Conservation (phyloP, 92 coral and sea anemone species). For the Galaxea fascicularis region DNA sequence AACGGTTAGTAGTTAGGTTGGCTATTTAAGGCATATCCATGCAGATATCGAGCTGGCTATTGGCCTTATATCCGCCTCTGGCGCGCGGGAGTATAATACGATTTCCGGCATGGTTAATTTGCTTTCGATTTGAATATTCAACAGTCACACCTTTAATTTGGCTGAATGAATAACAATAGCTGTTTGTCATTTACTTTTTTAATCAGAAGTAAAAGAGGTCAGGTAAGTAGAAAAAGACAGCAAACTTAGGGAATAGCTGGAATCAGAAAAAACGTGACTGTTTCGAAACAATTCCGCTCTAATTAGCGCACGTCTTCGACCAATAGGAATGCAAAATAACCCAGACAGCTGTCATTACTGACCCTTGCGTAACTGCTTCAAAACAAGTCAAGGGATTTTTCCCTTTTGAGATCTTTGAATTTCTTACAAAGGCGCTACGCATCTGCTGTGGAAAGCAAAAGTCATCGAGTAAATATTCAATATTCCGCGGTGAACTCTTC, state of each 20-base stretch:
- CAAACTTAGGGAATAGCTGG: background rate
- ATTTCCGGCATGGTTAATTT: constrained; percentile 14
- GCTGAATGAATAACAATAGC: background rate
- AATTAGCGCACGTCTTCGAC: background rate
- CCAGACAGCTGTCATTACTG: background rate
- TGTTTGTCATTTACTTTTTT: background rate
- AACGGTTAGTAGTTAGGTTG: background rate
- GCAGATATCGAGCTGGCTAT: background rate
- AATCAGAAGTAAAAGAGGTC: background rate
- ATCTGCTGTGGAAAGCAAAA: background rate
- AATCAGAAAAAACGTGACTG: background rate
- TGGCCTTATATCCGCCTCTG: background rate
- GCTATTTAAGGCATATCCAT: background rate
- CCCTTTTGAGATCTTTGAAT: constrained; percentile 12
- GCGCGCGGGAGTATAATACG: background rate
- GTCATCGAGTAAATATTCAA: background rate
- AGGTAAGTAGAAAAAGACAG: too few species aligned
- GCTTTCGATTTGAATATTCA: background rate
- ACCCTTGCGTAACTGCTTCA: constrained; percentile 24
- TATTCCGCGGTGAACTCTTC: background rate
- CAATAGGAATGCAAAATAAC: constrained; percentile 15
- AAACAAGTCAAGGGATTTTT: constrained; percentile 36
- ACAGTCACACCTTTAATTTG: background rate
- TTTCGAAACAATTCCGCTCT: background rate
- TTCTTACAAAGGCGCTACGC: background rate